Evolutionary conservation across 2,797 vertebrate species (phyloP).

Genomic region (Eulemur rubriventer): DNA sequence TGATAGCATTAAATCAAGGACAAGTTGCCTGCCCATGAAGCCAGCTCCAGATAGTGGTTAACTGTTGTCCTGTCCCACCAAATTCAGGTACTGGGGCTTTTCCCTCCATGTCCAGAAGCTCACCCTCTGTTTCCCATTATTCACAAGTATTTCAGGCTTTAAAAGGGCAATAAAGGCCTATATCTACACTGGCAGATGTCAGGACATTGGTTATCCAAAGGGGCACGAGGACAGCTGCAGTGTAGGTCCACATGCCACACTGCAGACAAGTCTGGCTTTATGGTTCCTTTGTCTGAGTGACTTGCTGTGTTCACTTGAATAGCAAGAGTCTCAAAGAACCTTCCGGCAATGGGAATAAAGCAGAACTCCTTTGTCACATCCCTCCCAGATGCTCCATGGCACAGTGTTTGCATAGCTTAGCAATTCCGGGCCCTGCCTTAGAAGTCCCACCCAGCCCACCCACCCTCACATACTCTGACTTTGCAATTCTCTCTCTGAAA

Average conservation of each 20-base stretch:
- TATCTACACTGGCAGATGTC: neutral
- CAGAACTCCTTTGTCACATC: neutral
- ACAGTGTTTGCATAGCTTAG: conserved; percentile 35
- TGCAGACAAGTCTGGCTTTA: neutral
- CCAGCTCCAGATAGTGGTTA: too few species aligned
- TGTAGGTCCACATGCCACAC: neutral
- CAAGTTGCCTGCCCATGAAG: neutral
- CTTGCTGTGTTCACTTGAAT: neutral
- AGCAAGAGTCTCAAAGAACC: neutral
- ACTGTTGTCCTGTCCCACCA: neutral
- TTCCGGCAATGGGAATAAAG: conserved; percentile 24
- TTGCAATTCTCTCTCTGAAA: conserved; percentile 30
- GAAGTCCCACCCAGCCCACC: conserved; percentile 49
- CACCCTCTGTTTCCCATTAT: neutral
- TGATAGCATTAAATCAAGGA: neutral
- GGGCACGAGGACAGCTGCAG: rapidly evolving
- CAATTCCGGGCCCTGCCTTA: conserved; percentile 29
- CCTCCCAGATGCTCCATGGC: conserved; percentile 10
- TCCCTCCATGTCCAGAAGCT: neutral
- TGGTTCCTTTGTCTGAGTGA: neutral
- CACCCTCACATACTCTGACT: conserved; percentile 1
- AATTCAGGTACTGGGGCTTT: neutral
- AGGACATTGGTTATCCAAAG: neutral
- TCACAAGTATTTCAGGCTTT: neutral
- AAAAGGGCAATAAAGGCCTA: neutral